phyloP scores from a whole-genome alignment of 30 jellyfish, hydroid and myxozoan species.

The Turritopsis rubra region DNA sequence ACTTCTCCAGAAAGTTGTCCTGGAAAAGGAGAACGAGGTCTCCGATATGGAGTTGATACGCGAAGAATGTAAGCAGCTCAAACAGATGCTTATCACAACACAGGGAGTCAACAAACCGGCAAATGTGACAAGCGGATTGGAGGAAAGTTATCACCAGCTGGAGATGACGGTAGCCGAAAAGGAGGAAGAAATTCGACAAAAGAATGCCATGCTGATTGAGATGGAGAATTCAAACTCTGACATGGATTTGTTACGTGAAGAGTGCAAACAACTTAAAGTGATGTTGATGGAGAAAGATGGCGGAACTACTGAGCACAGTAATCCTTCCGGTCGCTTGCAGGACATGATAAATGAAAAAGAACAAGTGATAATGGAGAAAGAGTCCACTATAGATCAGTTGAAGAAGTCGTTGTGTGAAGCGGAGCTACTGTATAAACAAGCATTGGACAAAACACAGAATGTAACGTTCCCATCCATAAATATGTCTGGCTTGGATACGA shows the following conservation, averaged over 20 bases:
- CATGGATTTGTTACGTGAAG: constrained; percentile 40
- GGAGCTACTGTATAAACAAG: neutral
- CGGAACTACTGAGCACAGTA: neutral
- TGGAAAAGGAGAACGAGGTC: constrained; percentile 34
- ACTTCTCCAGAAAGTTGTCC: neutral
- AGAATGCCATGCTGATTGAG: constrained; percentile 19
- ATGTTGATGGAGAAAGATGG: constrained; percentile 14
- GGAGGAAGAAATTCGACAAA: constrained; percentile 20
- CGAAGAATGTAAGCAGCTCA: constrained; percentile 32
- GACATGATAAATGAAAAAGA: neutral
- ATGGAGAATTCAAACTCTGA: constrained; percentile 33
- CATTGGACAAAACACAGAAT: neutral
- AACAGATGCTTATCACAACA: constrained; percentile 22
- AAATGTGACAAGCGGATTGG: neutral
- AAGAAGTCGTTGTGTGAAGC: neutral
- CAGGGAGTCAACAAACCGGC: neutral
- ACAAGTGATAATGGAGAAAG: neutral
- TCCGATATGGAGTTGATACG: constrained; percentile 37
- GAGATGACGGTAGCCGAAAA: constrained; percentile 10
- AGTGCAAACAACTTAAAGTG: constrained; percentile 31
- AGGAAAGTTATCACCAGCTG: constrained; percentile 13
- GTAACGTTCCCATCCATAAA: neutral
- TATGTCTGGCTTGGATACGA: neutral
- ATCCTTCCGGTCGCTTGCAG: neutral
- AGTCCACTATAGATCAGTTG: neutral